Base-by-base conservation (phyloP, 1,140 invertebrate species). In the Elysia chlorotica region DNA sequence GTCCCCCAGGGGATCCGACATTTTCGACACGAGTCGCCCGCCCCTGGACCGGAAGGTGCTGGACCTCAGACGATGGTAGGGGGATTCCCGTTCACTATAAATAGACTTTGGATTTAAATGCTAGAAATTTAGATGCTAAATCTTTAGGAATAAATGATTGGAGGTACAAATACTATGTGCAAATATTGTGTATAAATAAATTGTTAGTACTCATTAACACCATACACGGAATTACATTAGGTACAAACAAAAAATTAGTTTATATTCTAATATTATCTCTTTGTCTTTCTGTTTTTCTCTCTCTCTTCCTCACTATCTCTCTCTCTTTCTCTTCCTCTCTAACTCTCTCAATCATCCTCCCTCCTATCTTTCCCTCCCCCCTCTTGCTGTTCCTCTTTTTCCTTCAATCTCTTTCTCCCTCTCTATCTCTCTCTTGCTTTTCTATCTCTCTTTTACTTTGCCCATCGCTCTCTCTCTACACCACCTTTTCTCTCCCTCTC, bases 61-160 rank as follows among this genome's bases (percentile, higher is more conserved):
- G 1, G 66, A 69, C 35, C 25, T 69, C 19, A 69, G 41, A 35
- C 6, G 66, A 69, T 69, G 66, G 66, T 69, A 23, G n/a, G n/a
- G n/a, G n/a, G n/a, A n/a, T n/a, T n/a, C n/a, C n/a, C n/a, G n/a
- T n/a, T n/a, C n/a, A n/a, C n/a, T n/a, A n/a, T n/a, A n/a, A n/a
- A n/a, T n/a, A n/a, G n/a, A n/a, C n/a, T n/a, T n/a, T n/a, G n/a
- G n/a, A n/a, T n/a, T n/a, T n/a, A n/a, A n/a, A n/a, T n/a, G n/a
- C n/a, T n/a, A n/a, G n/a, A n/a, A n/a, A n/a, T n/a, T n/a, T n/a
- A n/a, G n/a, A n/a, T n/a, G n/a, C n/a, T n/a, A n/a, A n/a, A n/a
- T n/a, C n/a, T n/a, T n/a, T n/a, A n/a, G n/a, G n/a, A n/a, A n/a
- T n/a, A n/a, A n/a, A n/a, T n/a, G n/a, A n/a, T n/a, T n/a, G n/a